A percentile compares a stretch with the other conserved stretches of the same genome.
phyloP scores from a whole-genome alignment of 2,113 vertebrate species.

The Crotalus tigris region DNA sequence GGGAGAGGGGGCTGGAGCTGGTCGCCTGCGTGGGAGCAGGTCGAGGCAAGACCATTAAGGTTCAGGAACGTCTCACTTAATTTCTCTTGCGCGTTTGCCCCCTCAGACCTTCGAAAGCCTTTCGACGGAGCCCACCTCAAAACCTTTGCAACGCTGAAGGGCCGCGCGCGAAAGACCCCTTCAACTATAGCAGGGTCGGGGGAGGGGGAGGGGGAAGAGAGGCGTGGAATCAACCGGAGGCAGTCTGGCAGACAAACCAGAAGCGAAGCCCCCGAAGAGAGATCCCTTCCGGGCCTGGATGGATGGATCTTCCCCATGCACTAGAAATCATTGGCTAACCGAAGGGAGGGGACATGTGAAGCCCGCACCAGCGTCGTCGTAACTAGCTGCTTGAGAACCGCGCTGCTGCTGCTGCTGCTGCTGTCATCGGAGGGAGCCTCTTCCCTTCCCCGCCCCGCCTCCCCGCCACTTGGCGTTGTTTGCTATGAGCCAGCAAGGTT shows the following conservation, averaged over 20 bases:
- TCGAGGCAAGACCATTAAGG: constrained; percentile 30
- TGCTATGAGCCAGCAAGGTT: constrained; percentile 8
- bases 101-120: background rate
- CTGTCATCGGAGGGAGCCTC: background rate
- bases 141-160: background rate
- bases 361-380: background rate
- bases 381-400: background rate
- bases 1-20: background rate
- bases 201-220: background rate
- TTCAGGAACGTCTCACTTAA: background rate
- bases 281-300: background rate
- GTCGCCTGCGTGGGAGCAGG: background rate
- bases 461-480: background rate
- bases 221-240: no score
- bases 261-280: background rate
- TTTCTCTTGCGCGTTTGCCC: background rate
- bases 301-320: background rate
- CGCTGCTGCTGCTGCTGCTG: background rate
- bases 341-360: background rate
- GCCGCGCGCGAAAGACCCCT: background rate
- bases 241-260: background rate
- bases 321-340: background rate
- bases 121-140: background rate
- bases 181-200: background rate
- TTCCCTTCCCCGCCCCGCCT: background rate